phyloP scores from a whole-genome alignment of 2,113 vertebrate species.

The Montifringilla adamsi region DNA sequence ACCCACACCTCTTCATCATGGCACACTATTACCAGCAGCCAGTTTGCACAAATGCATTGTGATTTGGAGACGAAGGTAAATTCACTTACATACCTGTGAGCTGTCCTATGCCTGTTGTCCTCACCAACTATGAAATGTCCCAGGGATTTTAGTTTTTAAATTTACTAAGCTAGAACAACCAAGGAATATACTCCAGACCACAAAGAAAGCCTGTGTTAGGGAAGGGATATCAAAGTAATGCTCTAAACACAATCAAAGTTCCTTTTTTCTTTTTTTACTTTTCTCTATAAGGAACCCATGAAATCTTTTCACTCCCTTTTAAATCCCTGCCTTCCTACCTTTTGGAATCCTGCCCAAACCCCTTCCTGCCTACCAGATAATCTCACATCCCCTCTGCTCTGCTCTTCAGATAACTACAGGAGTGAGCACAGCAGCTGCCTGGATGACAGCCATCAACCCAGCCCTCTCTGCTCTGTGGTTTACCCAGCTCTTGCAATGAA shows the following conservation, averaged over 20 bases:
- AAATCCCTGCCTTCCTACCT: not conserved
- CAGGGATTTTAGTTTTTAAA: not conserved
- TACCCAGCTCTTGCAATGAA: not conserved
- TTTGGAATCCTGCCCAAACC: not conserved
- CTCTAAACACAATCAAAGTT: not conserved
- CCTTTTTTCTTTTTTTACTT: not conserved
- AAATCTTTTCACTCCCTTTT: not conserved
- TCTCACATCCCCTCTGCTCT: not conserved
- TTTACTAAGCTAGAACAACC: not conserved
- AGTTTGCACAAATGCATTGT: not conserved
- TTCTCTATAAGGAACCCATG: not conserved
- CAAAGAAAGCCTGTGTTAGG: not conserved
- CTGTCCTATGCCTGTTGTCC: not conserved
- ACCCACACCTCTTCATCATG: not conserved
- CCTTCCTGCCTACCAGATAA: not conserved
- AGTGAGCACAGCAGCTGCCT: not conserved
- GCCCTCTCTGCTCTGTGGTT: not conserved
- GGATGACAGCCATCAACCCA: not conserved
- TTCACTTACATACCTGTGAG: not conserved
- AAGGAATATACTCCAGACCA: not conserved
- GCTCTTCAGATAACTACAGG: not conserved
- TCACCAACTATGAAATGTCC: not conserved
- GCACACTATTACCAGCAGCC: not conserved
- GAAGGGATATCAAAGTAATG: not conserved
- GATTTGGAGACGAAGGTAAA: not conserved